phyloP scores from a whole-genome alignment of 1,140 invertebrate species.

The Charaxes varanes region DNA sequence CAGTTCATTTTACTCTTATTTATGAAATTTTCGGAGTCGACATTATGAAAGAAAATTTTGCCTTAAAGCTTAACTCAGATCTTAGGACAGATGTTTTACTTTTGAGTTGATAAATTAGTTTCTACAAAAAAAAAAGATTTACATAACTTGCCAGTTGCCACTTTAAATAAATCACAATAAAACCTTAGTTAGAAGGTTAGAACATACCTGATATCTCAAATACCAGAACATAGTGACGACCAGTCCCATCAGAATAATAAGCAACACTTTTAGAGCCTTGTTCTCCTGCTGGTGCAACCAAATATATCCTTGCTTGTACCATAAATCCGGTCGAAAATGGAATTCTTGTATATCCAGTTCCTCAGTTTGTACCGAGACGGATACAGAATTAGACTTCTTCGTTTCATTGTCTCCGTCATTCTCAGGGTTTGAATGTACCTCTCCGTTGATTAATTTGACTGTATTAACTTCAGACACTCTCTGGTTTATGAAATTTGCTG shows the following conservation, averaged over 20 bases:
- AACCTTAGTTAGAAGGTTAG: too few species aligned
- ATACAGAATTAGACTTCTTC: slow-evolving; percentile 52
- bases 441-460: slow-evolving; percentile 55
- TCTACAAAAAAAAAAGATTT: too few species aligned
- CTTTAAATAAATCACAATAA: too few species aligned
- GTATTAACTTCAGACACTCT: slow-evolving; percentile 24
- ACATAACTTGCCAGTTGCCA: too few species aligned
- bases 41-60: too few species aligned
- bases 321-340: slow-evolving; percentile 46
- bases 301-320: slow-evolving; percentile 62
- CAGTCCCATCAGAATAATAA: slow-evolving; percentile 79
- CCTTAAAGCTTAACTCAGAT: too few species aligned
- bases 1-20: too few species aligned
- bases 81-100: too few species aligned
- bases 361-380: slow-evolving; percentile 68
- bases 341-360: slow-evolving; percentile 42
- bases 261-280: slow-evolving; percentile 78
- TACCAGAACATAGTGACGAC: slow-evolving; percentile 83
- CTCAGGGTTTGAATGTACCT: slow-evolving; percentile 38
- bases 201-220: slow-evolving; percentile 75
- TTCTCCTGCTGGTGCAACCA: slow-evolving; percentile 82
- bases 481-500: slow-evolving; percentile 38
- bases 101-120: too few species aligned
- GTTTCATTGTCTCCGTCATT: slow-evolving; percentile 64
- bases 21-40: too few species aligned